These are phyloP conservation scores for Galleria mellonella DNA, from an alignment of 1,140 invertebrate genomes.

Conservation along the genomic window DNA sequence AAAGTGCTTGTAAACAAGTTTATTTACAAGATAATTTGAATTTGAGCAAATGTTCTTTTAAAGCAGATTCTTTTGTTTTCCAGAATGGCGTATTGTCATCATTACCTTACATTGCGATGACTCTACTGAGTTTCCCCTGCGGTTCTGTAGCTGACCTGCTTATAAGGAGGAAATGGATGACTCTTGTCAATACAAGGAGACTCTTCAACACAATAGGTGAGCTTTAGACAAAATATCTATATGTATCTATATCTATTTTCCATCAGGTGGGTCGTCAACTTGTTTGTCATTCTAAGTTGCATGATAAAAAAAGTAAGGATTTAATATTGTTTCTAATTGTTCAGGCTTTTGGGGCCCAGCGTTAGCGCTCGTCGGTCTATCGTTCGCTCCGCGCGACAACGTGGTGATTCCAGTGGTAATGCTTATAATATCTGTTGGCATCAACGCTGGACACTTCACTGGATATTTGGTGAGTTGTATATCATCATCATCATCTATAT, in stretches of 20 bases:
- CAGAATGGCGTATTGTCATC: constrained; percentile 86
- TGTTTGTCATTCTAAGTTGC: too few relatives aligned
- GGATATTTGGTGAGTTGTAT: constrained; percentile 74
- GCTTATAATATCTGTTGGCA: constrained; percentile 79
- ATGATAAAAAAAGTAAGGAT: too few relatives aligned
- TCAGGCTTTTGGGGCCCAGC: constrained; percentile 76
- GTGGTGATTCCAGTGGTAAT: constrained; percentile 71
- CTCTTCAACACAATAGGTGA: constrained; percentile 62
- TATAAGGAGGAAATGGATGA: constrained; percentile 65
- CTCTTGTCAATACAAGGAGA: constrained; percentile 59
- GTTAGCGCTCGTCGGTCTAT: constrained; percentile 76
- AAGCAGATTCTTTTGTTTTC: constrained; percentile 25
- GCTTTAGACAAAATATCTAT: too few relatives aligned
- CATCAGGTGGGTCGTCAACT: too few relatives aligned
- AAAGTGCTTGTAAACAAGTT: too few relatives aligned
- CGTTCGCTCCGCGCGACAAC: constrained; percentile 69
- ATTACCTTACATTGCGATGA: constrained; percentile 85
- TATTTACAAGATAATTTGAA: too few relatives aligned
- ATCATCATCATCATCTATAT: constrained; percentile 1
- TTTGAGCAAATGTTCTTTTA: too few relatives aligned
- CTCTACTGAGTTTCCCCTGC: constrained; percentile 78
- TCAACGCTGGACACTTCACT: constrained; percentile 82
- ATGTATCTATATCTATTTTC: too few relatives aligned
- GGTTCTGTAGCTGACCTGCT: constrained; percentile 77
- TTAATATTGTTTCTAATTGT: constrained; percentile 10